Evolutionary conservation across 2,113 vertebrate genomes (phyloP), one percentile per base, ranked within the genome.

Genomic region (Bubo scandiacus): DNA sequence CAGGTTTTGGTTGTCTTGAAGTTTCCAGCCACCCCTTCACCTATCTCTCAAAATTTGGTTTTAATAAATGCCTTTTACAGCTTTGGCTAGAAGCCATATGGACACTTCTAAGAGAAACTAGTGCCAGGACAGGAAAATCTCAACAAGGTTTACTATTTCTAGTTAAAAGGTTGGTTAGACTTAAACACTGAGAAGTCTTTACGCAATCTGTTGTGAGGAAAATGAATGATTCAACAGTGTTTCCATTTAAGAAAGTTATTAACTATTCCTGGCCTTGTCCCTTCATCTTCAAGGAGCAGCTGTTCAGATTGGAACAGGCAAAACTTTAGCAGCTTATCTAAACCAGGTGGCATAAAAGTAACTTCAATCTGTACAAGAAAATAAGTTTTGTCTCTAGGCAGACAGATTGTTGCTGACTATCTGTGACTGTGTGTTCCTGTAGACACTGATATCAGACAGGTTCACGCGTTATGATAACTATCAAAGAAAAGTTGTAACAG

Each of bases 281-380:
- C 81, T 92, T 91, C 87, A 62, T 92, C 82, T 88, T 86, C 49
- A 42, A 66, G 92, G 79, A 94, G 51, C 92, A 96, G 88, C 95
- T 96, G 95, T 77, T 88, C 79, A 55, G 7, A 93, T 78, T 8
- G 4, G 17, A 94, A 20, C 66, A 62, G 89, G 92, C 81, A 36
- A 81, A 94, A 73, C 63, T 86, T 15, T 3, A 88, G 79, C 72
- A 78, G 92, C 86, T 95, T 93, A 94, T 96, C 77, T 79, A 81
- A 97, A 95, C 85, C 95, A 96, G 88, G 94, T 96, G 90, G 62
- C 88, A 84, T 18, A 30, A 81, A 90, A 93, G 80, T 51, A 88
- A 77, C 80, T 94, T 62, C 0, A 34, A 2, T 61, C 45, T 78
- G 80, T 12, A 59, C 68, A 45, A 81, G 85, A 70, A 93, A 93